Evolutionary conservation across 2,797 vertebrate genomes (phyloP).

Genomic region (Anguilla anguilla): DNA sequence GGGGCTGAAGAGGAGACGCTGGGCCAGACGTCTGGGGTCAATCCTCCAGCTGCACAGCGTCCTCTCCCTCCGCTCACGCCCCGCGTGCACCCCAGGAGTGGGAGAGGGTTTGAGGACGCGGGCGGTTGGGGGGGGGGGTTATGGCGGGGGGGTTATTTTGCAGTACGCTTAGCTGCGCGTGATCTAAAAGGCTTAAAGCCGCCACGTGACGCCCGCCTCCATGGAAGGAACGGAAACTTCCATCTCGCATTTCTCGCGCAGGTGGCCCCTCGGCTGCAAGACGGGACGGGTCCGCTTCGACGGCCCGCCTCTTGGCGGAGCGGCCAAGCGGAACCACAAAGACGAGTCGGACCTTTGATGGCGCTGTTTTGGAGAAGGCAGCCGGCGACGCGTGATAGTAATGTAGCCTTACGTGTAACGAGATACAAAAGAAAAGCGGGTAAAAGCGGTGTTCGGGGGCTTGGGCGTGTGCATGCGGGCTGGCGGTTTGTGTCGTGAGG

Average conservation of each 20-base stretch:
- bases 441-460: constrained; percentile 47
- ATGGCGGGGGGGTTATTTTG: constrained; percentile 44
- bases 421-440: constrained; percentile 50
- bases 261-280: constrained; percentile 50
- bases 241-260: constrained; percentile 53
- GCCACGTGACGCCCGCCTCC: constrained; percentile 65
- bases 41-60: neutral
- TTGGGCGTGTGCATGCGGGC: constrained; percentile 36
- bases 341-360: constrained; percentile 44
- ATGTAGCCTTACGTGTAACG: constrained; percentile 51
- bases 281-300: constrained; percentile 55
- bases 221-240: constrained; percentile 31
- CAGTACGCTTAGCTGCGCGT: constrained; percentile 65
- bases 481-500: constrained; percentile 16
- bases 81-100: neutral
- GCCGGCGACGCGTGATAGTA: constrained; percentile 31
- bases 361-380: constrained; percentile 18
- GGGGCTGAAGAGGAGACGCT: neutral
- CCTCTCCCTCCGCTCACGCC: neutral
- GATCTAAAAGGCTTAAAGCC: constrained; percentile 64
- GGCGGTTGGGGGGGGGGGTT: neutral
- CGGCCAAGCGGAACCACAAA: constrained; percentile 55
- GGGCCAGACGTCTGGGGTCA: neutral
- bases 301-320: constrained; percentile 51
- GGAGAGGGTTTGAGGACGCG: neutral